Percentiles rank a stretch among this genome's conserved stretches.
Conservation (phyloP, 2,888 invertebrate species). For the Drosophila longiperda region DNA sequence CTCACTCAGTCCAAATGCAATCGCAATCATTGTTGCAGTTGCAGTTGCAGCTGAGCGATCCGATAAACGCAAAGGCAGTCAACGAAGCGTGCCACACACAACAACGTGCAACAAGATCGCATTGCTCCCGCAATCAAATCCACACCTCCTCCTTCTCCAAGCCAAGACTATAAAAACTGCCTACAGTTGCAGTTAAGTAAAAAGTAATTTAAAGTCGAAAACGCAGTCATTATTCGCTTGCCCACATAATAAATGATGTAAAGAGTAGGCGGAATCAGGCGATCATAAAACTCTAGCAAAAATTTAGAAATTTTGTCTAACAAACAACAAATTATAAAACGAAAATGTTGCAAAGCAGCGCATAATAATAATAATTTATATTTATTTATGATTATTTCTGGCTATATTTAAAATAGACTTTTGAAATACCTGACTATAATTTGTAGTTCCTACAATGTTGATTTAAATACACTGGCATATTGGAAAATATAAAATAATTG, state of each 20-base stretch:
- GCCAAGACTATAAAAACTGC: not conserved
- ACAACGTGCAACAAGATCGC: slow-evolving; percentile 36
- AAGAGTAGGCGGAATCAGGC: slow-evolving; percentile 55
- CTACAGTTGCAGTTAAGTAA: slow-evolving; percentile 31
- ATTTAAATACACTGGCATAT: not conserved
- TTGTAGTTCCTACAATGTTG: slow-evolving; percentile 1
- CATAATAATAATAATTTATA: slow-evolving; percentile 40
- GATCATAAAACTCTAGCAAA: not conserved
- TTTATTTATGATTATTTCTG: slow-evolving; percentile 32
- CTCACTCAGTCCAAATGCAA: slow-evolving; percentile 34
- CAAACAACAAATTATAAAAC: slow-evolving; percentile 33
- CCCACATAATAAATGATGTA: slow-evolving; percentile 79
- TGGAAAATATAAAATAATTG: slow-evolving; percentile 9
- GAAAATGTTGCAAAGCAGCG: slow-evolving; percentile 44
- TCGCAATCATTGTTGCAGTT: slow-evolving; percentile 39
- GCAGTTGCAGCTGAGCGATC: slow-evolving; percentile 60
- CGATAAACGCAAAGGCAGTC: slow-evolving; percentile 65
- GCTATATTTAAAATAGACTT: slow-evolving; percentile 9
- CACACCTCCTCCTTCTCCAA: not conserved
- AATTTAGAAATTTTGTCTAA: slow-evolving; percentile 21
- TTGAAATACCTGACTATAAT: slow-evolving; percentile 5
- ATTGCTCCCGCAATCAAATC: not conserved
- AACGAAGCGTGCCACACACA: slow-evolving; percentile 71
- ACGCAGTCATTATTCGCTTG: slow-evolving; percentile 56
- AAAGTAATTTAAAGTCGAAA: slow-evolving; percentile 56